These are phyloP conservation scores for Corythoichthys haematopterus DNA, from an alignment of 2,113 vertebrate genomes.

Conservation along the genomic window DNA sequence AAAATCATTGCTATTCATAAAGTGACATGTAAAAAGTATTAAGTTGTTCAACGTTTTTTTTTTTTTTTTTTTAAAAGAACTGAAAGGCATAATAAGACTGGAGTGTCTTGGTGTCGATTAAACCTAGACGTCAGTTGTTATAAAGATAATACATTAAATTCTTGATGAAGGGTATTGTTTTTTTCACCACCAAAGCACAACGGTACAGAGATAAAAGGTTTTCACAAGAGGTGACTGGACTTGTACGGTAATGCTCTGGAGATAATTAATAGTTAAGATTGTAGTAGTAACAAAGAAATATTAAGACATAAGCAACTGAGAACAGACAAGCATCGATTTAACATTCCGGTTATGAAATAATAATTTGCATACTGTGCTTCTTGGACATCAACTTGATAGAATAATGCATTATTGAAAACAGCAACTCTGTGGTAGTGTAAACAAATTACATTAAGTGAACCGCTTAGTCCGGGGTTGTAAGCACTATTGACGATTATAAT, in stretches of 20 bases:
- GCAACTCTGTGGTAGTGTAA: background rate
- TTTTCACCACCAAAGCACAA: background rate
- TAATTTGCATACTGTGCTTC: background rate
- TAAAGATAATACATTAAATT: background rate
- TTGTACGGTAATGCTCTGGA: background rate
- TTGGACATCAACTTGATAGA: background rate
- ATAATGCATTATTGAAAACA: background rate
- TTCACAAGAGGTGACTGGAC: background rate
- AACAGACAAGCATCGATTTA: background rate
- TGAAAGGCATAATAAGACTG: too few relatives aligned
- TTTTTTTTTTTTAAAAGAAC: too few relatives aligned
- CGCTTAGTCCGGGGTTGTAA: background rate
- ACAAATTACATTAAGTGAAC: background rate
- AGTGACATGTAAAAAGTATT: background rate
- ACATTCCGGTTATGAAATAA: background rate
- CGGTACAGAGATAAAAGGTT: background rate
- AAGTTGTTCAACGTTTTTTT: background rate
- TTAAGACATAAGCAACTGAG: background rate
- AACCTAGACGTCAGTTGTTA: background rate
- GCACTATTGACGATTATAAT: background rate
- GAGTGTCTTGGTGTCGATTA: background rate
- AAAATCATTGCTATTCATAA: background rate
- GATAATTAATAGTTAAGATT: background rate
- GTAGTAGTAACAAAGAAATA: background rate
- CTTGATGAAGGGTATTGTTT: background rate